Percentiles rank a stretch among this genome's conserved stretches.
These are phyloP conservation scores for Macroglossus sobrinus DNA, from an alignment of 2,113 vertebrate species.

Conservation along the genomic window DNA sequence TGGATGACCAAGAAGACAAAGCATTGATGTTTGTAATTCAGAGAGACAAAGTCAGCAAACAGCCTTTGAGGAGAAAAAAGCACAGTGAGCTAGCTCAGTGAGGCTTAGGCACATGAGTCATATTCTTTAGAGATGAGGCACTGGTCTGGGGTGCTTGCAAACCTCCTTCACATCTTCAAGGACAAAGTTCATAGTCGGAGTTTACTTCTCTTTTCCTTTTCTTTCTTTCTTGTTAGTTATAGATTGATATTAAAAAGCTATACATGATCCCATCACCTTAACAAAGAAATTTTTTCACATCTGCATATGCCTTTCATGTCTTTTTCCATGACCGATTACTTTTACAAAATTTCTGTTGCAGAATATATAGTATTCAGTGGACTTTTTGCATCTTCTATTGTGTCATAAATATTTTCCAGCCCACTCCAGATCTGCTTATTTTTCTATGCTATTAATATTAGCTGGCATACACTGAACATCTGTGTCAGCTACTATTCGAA, in stretches of 20 bases:
- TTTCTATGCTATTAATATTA: not conserved
- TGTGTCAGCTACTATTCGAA: not conserved
- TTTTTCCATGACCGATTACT: not conserved
- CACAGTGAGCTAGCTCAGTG: accelerated
- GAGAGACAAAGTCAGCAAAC: not conserved
- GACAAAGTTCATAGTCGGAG: not conserved
- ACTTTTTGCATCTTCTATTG: not conserved
- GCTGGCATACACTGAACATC: not conserved
- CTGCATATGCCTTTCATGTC: not conserved
- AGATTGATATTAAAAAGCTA: not conserved
- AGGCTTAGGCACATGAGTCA: not conserved
- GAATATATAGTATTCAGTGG: not conserved
- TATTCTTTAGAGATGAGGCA: not conserved
- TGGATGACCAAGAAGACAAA: not conserved
- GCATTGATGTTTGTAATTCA: not conserved
- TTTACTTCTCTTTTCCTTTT: not conserved
- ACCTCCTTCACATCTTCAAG: not conserved
- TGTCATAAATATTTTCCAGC: not conserved
- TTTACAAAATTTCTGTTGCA: not conserved
- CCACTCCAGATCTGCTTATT: not conserved
- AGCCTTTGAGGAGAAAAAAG: not conserved
- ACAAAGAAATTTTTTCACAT: not conserved
- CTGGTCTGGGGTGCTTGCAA: not conserved
- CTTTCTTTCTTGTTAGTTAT: not conserved
- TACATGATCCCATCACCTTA: not conserved